Conservation (phyloP, 2,113 vertebrate species). For the Thalassoma bifasciatum region DNA sequence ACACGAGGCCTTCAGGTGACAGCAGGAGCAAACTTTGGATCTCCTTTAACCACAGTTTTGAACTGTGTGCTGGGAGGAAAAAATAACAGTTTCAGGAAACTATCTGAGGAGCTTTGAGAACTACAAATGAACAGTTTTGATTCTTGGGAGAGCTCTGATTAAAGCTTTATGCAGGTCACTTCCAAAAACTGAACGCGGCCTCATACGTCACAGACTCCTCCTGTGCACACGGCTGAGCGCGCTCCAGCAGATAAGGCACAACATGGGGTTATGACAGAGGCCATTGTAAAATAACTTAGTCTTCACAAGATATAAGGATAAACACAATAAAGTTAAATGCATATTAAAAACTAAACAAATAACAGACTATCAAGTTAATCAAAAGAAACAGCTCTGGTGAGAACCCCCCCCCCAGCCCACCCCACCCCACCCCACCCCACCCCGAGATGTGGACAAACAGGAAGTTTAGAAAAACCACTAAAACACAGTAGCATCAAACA, state of each 20-base stretch:
- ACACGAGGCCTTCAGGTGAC: neutral
- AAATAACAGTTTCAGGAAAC: neutral
- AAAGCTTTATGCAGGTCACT: neutral
- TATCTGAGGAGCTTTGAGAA: neutral
- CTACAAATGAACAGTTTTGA: too few species aligned
- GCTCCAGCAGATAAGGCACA: constrained; percentile 38
- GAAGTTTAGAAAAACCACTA: neutral
- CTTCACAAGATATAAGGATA: neutral
- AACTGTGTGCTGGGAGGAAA: neutral
- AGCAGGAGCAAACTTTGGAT: neutral
- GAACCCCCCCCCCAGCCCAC: too few species aligned
- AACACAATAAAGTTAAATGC: constrained; percentile 24
- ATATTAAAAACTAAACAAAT: constrained; percentile 12
- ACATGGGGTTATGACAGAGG: neutral
- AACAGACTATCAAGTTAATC: constrained; percentile 20
- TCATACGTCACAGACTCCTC: neutral
- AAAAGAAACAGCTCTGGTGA: constrained; percentile 11
- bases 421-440: too few species aligned
- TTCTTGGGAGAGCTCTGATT: neutral
- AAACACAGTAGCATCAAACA: neutral
- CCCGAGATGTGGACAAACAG: too few species aligned
- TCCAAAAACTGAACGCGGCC: neutral
- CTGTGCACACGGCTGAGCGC: neutral
- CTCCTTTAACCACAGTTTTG: neutral
- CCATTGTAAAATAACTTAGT: neutral